A percentile compares a stretch with the other conserved stretches of the same genome.
Evolutionary conservation across 1,140 invertebrate genomes (phyloP).

Genomic region (Diachasma alloeum): DNA sequence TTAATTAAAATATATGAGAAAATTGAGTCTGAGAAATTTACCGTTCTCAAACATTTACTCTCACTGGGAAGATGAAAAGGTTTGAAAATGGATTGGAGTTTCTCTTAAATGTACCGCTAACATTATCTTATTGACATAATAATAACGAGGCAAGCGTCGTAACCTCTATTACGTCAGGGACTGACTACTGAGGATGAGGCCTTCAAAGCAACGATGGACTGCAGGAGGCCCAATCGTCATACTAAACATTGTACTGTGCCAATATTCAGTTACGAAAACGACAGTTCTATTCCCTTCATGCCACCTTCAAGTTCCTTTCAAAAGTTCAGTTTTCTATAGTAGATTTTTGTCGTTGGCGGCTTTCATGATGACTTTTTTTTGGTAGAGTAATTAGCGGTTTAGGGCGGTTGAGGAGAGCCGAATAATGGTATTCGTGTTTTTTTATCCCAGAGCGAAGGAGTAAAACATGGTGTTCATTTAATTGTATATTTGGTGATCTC

Average conservation of each 20-base stretch:
- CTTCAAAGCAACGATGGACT: neutral
- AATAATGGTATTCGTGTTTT: no score
- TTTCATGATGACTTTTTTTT: neutral
- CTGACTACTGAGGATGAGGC: conserved; percentile 17
- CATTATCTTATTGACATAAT: neutral
- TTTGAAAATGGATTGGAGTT: no score
- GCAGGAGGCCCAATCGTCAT: neutral
- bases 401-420: no score
- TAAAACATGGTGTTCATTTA: no score
- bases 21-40: neutral
- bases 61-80: no score
- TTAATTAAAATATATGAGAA: no score
- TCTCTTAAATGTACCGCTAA: no score
- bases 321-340: neutral
- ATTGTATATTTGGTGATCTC: no score
- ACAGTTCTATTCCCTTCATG: neutral
- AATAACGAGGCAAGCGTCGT: neutral
- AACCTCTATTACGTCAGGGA: conserved; percentile 27
- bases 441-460: no score
- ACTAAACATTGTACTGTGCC: neutral
- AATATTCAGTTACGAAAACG: neutral
- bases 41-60: no score
- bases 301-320: neutral
- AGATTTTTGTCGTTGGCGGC: neutral
- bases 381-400: no score